A percentile compares a stretch with the other conserved stretches of the same genome.
Conservation (phyloP, 2,113 vertebrate species). For the Columba janthina region DNA sequence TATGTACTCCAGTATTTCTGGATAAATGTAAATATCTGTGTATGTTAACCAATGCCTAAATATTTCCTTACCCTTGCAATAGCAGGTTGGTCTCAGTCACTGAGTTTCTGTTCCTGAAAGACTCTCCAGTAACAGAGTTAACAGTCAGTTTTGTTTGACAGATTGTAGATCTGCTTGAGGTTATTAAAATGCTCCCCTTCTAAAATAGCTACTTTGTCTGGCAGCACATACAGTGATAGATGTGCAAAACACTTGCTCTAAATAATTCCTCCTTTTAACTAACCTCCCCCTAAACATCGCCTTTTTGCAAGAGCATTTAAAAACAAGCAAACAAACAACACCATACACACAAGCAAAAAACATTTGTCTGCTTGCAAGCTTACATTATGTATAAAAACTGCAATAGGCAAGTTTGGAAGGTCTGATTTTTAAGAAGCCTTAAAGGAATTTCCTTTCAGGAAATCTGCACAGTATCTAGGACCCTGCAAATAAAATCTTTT, state of each 20-base stretch:
- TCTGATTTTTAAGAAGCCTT: not conserved
- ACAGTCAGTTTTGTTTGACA: not conserved
- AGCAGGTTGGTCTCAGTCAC: not conserved
- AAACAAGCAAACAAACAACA: not conserved
- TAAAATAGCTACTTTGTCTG: not conserved
- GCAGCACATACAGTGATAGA: not conserved
- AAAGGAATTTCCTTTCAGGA: not conserved
- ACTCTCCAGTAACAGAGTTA: not conserved
- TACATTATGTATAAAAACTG: not conserved
- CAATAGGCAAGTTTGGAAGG: not conserved
- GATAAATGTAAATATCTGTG: not conserved
- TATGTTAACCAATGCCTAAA: not conserved
- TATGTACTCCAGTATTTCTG: not conserved
- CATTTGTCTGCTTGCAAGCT: not conserved
- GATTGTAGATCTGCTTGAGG: not conserved
- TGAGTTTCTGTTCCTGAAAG: not conserved
- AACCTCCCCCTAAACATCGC: not conserved
- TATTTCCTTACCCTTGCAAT: not conserved
- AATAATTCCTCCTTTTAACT: not conserved
- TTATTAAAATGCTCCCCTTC: conserved; percentile 13
- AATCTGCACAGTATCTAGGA: not conserved
- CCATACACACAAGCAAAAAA: not conserved
- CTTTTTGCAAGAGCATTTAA: not conserved
- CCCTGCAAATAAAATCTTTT: not conserved
- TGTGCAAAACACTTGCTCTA: not conserved